Evolutionary conservation across 2,888 invertebrate genomes (phyloP).

Genomic region (Oscheius myriophilus): DNA sequence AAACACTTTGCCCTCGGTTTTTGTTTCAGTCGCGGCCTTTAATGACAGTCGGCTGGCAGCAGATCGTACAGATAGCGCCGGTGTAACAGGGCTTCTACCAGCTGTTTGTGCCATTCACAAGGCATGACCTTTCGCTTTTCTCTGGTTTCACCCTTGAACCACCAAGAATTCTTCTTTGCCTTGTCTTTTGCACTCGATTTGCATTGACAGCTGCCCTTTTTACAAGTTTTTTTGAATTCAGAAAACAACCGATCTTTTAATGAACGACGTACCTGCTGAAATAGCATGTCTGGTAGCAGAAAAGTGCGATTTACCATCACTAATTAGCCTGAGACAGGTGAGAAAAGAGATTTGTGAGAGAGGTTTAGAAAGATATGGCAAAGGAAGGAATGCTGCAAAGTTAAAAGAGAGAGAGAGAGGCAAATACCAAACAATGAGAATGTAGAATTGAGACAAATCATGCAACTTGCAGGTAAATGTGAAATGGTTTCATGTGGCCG

Average conservation of each 20-base stretch:
- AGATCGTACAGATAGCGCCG: too few relatives aligned
- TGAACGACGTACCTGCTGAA: constrained; percentile 8
- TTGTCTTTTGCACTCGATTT: too few relatives aligned
- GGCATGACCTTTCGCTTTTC: not conserved
- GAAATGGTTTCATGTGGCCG: not conserved
- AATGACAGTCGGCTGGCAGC: too few relatives aligned
- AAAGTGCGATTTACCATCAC: constrained; percentile 5
- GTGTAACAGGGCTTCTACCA: too few relatives aligned
- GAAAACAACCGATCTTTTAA: not conserved
- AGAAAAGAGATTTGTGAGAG: not conserved
- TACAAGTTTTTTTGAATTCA: too few relatives aligned
- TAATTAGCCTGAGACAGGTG: constrained; percentile 7
- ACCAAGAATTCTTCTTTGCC: not conserved
- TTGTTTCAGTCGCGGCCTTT: too few relatives aligned
- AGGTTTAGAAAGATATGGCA: not conserved
- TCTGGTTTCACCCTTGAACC: not conserved
- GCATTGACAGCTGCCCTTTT: too few relatives aligned
- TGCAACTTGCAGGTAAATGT: not conserved
- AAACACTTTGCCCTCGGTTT: too few relatives aligned
- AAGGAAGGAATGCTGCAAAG: too few relatives aligned
- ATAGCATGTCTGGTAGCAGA: not conserved
- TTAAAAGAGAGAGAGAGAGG: too few relatives aligned
- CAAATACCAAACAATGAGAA: too few relatives aligned
- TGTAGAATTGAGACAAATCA: too few relatives aligned
- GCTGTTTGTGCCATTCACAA: not conserved